phyloP scores from a whole-genome alignment of 2,888 invertebrate species.

The Polydrusus pterygomalis region DNA sequence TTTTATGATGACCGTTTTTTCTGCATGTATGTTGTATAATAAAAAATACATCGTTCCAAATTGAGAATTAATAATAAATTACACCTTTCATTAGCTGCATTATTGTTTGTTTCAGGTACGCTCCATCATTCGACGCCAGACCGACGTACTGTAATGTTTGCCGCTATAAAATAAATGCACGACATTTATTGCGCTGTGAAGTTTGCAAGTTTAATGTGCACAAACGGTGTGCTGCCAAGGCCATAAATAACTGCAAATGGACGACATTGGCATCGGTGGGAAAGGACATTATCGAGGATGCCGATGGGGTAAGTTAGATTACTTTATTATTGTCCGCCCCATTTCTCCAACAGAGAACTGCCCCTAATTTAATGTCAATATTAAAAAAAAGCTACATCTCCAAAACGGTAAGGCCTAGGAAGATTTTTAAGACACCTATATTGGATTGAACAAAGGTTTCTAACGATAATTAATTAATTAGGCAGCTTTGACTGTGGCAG shows the following conservation, averaged over 20 bases:
- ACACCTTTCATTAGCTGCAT: neutral
- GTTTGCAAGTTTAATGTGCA: slow-evolving; percentile 98
- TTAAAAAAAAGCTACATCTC: too few species aligned
- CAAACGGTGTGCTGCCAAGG: slow-evolving; percentile 94
- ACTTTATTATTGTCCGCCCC: too few species aligned
- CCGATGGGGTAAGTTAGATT: slow-evolving; percentile 89
- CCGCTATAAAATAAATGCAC: slow-evolving; percentile 92
- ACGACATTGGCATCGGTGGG: slow-evolving; percentile 96
- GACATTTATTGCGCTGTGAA: slow-evolving; percentile 96
- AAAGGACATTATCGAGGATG: slow-evolving; percentile 94
- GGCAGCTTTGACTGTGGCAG: too few species aligned
- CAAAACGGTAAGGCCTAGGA: too few species aligned
- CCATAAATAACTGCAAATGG: slow-evolving; percentile 98
- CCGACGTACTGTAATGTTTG: slow-evolving; percentile 99
- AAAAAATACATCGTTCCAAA: too few species aligned
- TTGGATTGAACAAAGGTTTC: too few species aligned
- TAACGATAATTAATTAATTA: too few species aligned
- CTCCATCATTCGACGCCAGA: slow-evolving; percentile 90
- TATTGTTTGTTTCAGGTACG: slow-evolving; percentile 78
- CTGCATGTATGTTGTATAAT: too few species aligned
- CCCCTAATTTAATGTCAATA: too few species aligned
- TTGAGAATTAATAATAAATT: neutral
- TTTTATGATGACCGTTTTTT: too few species aligned
- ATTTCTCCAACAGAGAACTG: too few species aligned
- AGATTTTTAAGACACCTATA: too few species aligned